phyloP scores from a whole-genome alignment of 2,797 vertebrate genomes.

The Eupleurogrammus muticus region DNA sequence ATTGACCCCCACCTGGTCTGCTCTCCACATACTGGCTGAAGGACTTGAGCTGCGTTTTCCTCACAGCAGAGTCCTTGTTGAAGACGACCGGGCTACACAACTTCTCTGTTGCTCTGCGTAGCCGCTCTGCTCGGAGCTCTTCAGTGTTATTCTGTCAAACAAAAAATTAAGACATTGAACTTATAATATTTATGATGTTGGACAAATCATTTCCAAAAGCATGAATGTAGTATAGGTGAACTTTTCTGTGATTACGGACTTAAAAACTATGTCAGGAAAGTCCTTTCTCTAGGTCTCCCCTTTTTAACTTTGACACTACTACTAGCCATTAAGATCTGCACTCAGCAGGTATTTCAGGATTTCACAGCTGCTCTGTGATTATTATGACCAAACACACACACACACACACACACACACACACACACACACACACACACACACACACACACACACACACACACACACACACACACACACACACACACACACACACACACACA shows the following conservation, averaged over 20 bases:
- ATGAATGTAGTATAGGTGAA: slow-evolving; percentile 5
- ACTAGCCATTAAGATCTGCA: slow-evolving; percentile 52
- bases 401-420: background rate
- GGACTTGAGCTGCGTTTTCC: slow-evolving; percentile 98
- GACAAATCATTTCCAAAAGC: background rate
- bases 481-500: slow-evolving; percentile 8
- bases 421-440: slow-evolving; percentile 25
- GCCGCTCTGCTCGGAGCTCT: slow-evolving; percentile 89
- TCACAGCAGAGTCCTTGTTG: slow-evolving; percentile 94
- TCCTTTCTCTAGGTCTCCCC: slow-evolving; percentile 21
- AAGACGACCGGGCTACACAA: slow-evolving; percentile 95
- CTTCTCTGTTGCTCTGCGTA: slow-evolving; percentile 90
- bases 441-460: slow-evolving; percentile 1
- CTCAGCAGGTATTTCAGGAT: slow-evolving; percentile 31
- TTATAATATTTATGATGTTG: background rate
- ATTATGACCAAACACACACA: slow-evolving; percentile 39
- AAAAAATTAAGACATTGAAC: background rate
- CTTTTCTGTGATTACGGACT: slow-evolving; percentile 19
- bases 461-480: slow-evolving; percentile 21
- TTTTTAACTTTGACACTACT: slow-evolving; percentile 40
- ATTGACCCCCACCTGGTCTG: slow-evolving; percentile 89
- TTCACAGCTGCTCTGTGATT: slow-evolving; percentile 52
- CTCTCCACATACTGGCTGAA: slow-evolving; percentile 98
- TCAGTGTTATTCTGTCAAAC: slow-evolving; percentile 89
- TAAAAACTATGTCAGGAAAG: slow-evolving; percentile 32